A percentile compares a stretch with the other conserved stretches of the same genome.
These are phyloP conservation scores for Datnioides undecimradiatus DNA, from an alignment of 2,113 vertebrate genomes.

Conservation along the genomic window DNA sequence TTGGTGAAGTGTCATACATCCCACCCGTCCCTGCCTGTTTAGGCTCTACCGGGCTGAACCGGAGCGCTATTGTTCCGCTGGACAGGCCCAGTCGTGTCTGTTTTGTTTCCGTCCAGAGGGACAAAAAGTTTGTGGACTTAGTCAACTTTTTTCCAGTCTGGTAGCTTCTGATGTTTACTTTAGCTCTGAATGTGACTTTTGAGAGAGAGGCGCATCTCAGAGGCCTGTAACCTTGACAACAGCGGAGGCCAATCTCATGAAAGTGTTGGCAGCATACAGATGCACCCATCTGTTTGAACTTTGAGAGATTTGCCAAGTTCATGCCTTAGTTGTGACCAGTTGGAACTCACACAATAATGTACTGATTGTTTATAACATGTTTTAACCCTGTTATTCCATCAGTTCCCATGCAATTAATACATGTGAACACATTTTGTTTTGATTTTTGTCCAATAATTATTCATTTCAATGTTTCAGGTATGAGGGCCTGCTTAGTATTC, in stretches of 20 bases:
- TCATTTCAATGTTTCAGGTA: conserved; percentile 66
- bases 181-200: conserved; percentile 81
- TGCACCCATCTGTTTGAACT: conserved; percentile 46
- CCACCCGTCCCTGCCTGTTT: background rate
- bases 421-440: background rate
- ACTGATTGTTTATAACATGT: conserved; percentile 3
- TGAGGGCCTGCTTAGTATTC: conserved; percentile 76
- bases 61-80: conserved; percentile 40
- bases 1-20: background rate
- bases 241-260: conserved; percentile 54
- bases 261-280: conserved; percentile 68
- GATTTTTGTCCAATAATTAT: background rate
- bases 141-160: conserved; percentile 84
- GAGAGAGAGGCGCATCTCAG: conserved; percentile 67
- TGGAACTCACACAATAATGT: conserved; percentile 3
- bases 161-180: conserved; percentile 83
- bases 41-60: conserved; percentile 23
- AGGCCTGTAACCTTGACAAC: conserved; percentile 74
- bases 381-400: background rate
- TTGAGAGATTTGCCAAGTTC: conserved; percentile 51
- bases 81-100: conserved; percentile 55
- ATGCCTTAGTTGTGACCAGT: conserved; percentile 18
- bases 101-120: conserved; percentile 70
- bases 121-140: conserved; percentile 82
- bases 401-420: background rate